Evolutionary conservation across 1,140 invertebrate genomes (phyloP).

Genomic region (Caenorhabditis briggsae): DNA sequence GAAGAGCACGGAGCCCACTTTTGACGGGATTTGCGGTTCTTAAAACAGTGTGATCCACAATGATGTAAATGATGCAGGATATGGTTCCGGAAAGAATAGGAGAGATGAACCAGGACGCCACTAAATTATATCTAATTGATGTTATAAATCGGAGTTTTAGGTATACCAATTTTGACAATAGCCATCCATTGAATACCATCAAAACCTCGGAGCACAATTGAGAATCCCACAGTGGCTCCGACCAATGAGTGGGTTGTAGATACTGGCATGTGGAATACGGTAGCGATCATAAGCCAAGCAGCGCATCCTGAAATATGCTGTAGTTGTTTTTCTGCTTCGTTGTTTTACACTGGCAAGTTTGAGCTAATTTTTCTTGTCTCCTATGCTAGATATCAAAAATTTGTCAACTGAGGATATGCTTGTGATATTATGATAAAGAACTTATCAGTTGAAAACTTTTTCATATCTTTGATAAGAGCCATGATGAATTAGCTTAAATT

Average conservation of each 20-base stretch:
- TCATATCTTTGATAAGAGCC: too few relatives aligned
- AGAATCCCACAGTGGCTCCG: slow-evolving; percentile 94
- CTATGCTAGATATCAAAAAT: too few relatives aligned
- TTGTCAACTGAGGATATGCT: too few relatives aligned
- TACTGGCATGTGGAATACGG: slow-evolving; percentile 91
- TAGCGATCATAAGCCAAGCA: slow-evolving; percentile 91
- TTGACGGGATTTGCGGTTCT: slow-evolving; percentile 83
- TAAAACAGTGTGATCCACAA: slow-evolving; percentile 85
- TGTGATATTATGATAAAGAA: too few relatives aligned
- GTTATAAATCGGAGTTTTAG: neutral
- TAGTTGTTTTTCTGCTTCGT: too few relatives aligned
- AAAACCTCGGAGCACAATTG: slow-evolving; percentile 88
- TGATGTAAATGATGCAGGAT: slow-evolving; percentile 86
- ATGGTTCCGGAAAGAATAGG: slow-evolving; percentile 90
- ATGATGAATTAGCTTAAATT: too few relatives aligned
- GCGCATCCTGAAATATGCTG: slow-evolving; percentile 79
- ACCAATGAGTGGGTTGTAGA: slow-evolving; percentile 95
- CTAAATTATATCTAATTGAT: slow-evolving; percentile 79
- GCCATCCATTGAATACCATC: slow-evolving; percentile 87
- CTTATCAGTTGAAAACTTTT: too few relatives aligned
- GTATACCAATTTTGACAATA: slow-evolving; percentile 85
- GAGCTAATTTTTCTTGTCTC: too few relatives aligned
- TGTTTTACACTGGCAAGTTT: neutral
- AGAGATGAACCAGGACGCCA: slow-evolving; percentile 96
- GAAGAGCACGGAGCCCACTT: slow-evolving; percentile 86